Evolutionary conservation across 2,797 vertebrate genomes (phyloP).

Genomic region (Antrozous pallidus): DNA sequence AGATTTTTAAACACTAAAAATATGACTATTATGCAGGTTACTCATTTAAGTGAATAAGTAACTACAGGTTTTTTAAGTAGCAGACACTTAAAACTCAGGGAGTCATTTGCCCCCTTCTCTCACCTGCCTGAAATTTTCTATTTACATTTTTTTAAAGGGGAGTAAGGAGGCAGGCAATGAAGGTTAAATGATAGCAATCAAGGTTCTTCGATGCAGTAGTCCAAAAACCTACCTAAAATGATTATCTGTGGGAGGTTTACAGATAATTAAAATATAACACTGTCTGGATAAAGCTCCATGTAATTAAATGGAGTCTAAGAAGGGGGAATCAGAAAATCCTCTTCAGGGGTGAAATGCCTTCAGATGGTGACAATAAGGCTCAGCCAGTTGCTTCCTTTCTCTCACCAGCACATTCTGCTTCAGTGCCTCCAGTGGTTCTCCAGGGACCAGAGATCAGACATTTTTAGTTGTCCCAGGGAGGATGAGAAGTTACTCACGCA

Average conservation of each 20-base stretch:
- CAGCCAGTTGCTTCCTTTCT: background rate
- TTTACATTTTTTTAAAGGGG: slow-evolving; percentile 32
- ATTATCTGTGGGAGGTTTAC: slow-evolving; percentile 2
- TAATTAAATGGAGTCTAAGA: slow-evolving; percentile 25
- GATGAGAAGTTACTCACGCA: background rate
- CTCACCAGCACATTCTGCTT: background rate
- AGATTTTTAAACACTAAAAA: slow-evolving; percentile 72
- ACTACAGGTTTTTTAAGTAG: slow-evolving; percentile 61
- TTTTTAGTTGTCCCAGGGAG: background rate
- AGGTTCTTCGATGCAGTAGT: background rate
- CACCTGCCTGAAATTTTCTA: slow-evolving; percentile 52
- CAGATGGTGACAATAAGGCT: background rate
- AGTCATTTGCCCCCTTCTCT: slow-evolving; percentile 40
- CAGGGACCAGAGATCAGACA: fast-evolving
- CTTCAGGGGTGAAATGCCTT: background rate
- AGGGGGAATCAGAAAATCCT: background rate
- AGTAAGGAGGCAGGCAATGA: background rate
- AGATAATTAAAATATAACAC: slow-evolving; percentile 40
- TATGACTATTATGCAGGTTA: slow-evolving; percentile 70
- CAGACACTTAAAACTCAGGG: slow-evolving; percentile 40
- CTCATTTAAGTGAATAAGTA: slow-evolving; percentile 58
- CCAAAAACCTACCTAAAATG: slow-evolving; percentile 43
- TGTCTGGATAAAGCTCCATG: slow-evolving; percentile 37
- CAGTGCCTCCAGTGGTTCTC: background rate
- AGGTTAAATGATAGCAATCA: slow-evolving; percentile 49